Evolutionary conservation across 2,888 invertebrate genomes (phyloP), one percentile per base, ranked within the genome.

Genomic region (Anoplius nigerrimus): DNA sequence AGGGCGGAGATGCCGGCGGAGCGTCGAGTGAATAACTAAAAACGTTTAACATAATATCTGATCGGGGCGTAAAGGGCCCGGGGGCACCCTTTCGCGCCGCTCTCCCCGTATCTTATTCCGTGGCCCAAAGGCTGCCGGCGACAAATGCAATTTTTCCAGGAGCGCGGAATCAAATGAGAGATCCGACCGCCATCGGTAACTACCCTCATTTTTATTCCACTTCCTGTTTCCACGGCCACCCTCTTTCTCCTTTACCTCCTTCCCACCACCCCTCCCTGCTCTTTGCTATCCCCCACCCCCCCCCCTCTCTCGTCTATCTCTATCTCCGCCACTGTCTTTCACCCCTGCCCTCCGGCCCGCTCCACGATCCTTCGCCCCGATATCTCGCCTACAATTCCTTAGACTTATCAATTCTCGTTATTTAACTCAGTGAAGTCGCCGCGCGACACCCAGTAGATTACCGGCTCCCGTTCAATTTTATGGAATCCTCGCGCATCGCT

Each of bases 41-140:
- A 80, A 81, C 81, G 84, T 77, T 84, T 84, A 84, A 84, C 84
- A 83, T 84, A 84, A 84, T 84, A 84, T 84, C 83, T 78, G 84
- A 83, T 84, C 79, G 71, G 72, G 42, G 72, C 71, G 75, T 66
- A 77, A 81, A 62, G 66, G 67, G 72, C 80, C 80, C 73, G 74
- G 60, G 74, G 78, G 81, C 79, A 74, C 70, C 67, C 75, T 70
- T 81, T 76, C 60, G 72, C 71, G 21, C 55, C 70, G 45, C 54
- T 59, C 63, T n/a, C n/a, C n/a, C 69, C 82, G 76, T 75, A 75
- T 76, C 81, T 79, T 74, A 66, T 58, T 73, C 72, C 65, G 66
- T 64, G n/a, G 72, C 66, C 76, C 71, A 71, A 79, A 77, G 79
- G 82, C 74, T 76, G 73, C 71, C 76, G 75, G 76, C 75, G 79